Percentiles rank a stretch among this genome's conserved stretches.
phyloP scores from a whole-genome alignment of 2,888 invertebrate species.

The Omphaloscelis lunosa region DNA sequence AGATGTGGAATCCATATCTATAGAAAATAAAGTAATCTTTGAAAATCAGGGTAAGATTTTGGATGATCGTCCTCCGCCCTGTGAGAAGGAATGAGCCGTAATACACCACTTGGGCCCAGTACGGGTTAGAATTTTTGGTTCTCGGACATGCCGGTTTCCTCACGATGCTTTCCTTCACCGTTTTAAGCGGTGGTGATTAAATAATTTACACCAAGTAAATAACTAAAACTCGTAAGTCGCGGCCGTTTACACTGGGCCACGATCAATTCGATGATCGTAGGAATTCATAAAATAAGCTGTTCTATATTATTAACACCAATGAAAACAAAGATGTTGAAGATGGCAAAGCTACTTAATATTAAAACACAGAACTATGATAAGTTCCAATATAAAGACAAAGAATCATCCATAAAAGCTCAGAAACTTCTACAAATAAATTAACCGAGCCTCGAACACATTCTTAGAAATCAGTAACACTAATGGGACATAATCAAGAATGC shows the following conservation, averaged over 20 bases:
- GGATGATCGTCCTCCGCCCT: background rate
- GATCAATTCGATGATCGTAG: background rate
- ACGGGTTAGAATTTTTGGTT: too few relatives aligned
- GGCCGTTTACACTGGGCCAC: too few relatives aligned
- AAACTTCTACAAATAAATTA: background rate
- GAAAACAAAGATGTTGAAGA: too few relatives aligned
- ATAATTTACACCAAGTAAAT: too few relatives aligned
- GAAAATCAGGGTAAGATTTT: background rate
- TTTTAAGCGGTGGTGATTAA: too few relatives aligned
- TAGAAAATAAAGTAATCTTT: background rate
- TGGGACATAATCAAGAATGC: conserved; percentile 37
- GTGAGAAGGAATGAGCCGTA: too few relatives aligned
- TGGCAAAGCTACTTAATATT: background rate
- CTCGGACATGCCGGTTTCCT: too few relatives aligned
- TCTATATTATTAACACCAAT: background rate
- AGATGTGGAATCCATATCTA: background rate
- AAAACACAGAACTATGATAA: background rate
- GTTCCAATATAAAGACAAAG: background rate
- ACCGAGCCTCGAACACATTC: conserved; percentile 20
- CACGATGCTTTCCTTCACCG: too few relatives aligned
- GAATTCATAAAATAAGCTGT: background rate
- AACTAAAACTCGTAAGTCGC: too few relatives aligned
- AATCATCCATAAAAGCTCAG: background rate
- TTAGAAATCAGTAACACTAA: conserved; percentile 27
- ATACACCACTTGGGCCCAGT: too few relatives aligned